These are phyloP conservation scores for Turnix velox DNA, from an alignment of 2,113 vertebrate species.

Conservation along the genomic window DNA sequence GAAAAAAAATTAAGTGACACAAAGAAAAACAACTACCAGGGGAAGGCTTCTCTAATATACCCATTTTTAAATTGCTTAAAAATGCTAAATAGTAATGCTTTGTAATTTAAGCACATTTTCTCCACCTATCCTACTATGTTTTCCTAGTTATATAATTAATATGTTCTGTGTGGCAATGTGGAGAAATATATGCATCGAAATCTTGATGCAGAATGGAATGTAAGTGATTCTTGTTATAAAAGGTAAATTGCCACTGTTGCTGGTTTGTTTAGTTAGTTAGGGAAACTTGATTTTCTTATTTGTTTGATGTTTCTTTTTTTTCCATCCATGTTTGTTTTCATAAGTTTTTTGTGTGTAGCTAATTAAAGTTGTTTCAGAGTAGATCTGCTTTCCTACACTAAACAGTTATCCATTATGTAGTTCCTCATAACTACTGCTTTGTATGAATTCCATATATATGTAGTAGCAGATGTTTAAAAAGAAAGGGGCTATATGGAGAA, in stretches of 20 bases:
- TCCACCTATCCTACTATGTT: not conserved
- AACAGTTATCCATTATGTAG: not conserved
- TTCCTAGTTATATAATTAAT: not conserved
- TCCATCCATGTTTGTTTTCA: not conserved
- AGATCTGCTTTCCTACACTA: not conserved
- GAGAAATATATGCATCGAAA: not conserved
- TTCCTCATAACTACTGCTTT: not conserved
- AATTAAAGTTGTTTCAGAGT: not conserved
- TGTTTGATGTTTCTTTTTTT: no score
- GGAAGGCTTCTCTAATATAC: not conserved
- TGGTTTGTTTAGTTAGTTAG: not conserved
- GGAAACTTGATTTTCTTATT: not conserved
- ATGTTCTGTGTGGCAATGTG: rapidly evolving
- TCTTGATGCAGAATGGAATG: not conserved
- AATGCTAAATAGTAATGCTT: not conserved
- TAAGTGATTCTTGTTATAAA: not conserved
- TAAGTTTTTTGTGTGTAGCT: not conserved
- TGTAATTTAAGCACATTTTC: not conserved
- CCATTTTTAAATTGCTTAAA: not conserved
- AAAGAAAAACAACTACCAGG: not conserved
- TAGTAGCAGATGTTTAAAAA: not conserved
- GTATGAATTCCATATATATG: not conserved
- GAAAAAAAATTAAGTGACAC: not conserved
- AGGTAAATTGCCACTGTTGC: not conserved
- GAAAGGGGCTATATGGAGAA: not conserved